Evolutionary conservation across 2,888 invertebrate species (phyloP).

Genomic region (Eugnorisma glareosa): DNA sequence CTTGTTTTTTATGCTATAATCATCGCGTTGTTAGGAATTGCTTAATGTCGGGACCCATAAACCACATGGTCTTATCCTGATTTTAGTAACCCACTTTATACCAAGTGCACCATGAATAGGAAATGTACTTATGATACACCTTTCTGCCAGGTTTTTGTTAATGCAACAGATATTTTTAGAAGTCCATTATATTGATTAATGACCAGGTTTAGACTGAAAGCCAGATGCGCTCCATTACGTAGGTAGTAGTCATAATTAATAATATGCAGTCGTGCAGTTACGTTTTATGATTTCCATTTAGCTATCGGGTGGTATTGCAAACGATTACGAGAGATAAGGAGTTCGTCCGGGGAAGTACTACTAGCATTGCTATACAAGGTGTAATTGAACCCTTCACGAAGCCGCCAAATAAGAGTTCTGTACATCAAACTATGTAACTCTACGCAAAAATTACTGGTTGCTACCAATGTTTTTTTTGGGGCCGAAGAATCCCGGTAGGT

Average conservation of each 20-base stretch:
- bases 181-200: constrained; percentile 58
- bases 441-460: too few relatives aligned
- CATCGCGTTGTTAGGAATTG: too few relatives aligned
- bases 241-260: constrained; percentile 33
- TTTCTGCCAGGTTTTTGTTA: constrained; percentile 16
- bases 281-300: constrained; percentile 37
- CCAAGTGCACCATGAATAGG: not conserved
- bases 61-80: not conserved
- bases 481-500: too few relatives aligned
- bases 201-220: constrained; percentile 42
- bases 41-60: not conserved
- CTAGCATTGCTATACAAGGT: too few relatives aligned
- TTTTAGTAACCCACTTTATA: not conserved
- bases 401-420: too few relatives aligned
- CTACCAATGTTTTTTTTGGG: too few relatives aligned
- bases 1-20: not conserved
- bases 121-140: not conserved
- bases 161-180: constrained; percentile 46
- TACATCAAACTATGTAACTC: too few relatives aligned
- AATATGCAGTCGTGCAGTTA: constrained; percentile 20
- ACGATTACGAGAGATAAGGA: constrained; percentile 5
- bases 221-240: constrained; percentile 54
- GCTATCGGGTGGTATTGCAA: constrained; percentile 14
- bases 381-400: too few relatives aligned
- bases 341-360: not conserved